Conservation (phyloP, 2,888 invertebrate genomes). For the Diadegma fenestrale region DNA sequence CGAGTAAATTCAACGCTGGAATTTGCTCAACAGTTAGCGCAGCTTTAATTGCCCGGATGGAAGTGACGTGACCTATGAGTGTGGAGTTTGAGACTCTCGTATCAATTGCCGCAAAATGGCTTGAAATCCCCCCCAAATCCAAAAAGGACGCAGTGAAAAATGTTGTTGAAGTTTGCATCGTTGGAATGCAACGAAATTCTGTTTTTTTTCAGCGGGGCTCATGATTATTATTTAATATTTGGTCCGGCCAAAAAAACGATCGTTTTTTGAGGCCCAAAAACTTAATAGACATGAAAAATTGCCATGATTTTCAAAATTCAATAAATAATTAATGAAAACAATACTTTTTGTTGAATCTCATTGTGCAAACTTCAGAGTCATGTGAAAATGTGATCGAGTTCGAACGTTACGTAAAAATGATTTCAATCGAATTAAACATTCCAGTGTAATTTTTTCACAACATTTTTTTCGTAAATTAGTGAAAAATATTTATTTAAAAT, state of each 20-base stretch:
- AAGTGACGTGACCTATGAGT: slow-evolving; percentile 47
- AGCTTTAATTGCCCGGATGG: slow-evolving; percentile 63
- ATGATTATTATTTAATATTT: too few species aligned
- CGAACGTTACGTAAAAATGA: not conserved
- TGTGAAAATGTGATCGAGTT: too few species aligned
- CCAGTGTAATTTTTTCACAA: not conserved
- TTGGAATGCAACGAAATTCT: too few species aligned
- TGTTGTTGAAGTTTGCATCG: too few species aligned
- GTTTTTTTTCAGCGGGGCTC: too few species aligned
- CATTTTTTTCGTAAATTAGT: not conserved
- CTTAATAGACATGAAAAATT: too few species aligned
- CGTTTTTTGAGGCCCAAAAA: too few species aligned
- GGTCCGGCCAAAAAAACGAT: too few species aligned
- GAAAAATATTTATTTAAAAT: not conserved
- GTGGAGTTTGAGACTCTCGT: slow-evolving; percentile 31
- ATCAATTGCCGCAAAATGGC: slow-evolving; percentile 50
- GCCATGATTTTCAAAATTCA: too few species aligned
- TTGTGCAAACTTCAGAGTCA: too few species aligned
- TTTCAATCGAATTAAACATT: not conserved
- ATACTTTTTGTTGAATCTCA: too few species aligned
- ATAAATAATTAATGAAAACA: too few species aligned
- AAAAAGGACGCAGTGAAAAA: not conserved
- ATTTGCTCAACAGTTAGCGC: slow-evolving; percentile 46
- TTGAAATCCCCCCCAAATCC: slow-evolving; percentile 31
- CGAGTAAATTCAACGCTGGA: slow-evolving; percentile 43